phyloP scores from a whole-genome alignment of 2,888 invertebrate genomes.

The Lycocerus yunnanus region DNA sequence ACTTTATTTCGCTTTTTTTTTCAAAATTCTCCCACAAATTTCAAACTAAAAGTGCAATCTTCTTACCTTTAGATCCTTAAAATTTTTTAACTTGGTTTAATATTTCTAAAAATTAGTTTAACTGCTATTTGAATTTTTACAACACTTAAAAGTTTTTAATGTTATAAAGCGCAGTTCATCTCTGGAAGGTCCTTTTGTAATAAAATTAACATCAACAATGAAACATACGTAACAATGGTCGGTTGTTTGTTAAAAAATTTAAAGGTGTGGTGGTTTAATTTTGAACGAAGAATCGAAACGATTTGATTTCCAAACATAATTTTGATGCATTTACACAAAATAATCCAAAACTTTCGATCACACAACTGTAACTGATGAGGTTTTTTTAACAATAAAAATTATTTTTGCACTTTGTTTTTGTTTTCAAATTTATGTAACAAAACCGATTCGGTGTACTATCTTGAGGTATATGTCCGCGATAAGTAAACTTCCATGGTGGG shows the following conservation, averaged over 20 bases:
- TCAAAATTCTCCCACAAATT: background rate
- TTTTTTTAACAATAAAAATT: background rate
- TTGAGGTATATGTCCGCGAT: background rate
- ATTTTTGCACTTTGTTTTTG: background rate
- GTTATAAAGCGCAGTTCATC: slow-evolving; percentile 11
- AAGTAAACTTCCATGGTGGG: background rate
- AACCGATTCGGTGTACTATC: background rate
- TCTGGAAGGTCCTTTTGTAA: slow-evolving; percentile 44
- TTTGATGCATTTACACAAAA: slow-evolving; percentile 22
- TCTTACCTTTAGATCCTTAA: slow-evolving; percentile 2
- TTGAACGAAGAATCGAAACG: slow-evolving; percentile 23
- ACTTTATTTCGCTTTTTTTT: no score
- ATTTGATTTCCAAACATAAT: slow-evolving; percentile 32
- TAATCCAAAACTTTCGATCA: background rate
- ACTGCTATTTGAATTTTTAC: background rate
- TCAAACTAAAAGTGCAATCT: background rate
- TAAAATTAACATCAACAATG: slow-evolving; percentile 42
- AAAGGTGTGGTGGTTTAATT: slow-evolving; percentile 33
- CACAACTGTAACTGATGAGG: background rate
- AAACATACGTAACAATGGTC: slow-evolving; percentile 37
- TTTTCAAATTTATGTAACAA: background rate
- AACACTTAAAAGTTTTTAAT: background rate
- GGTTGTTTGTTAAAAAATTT: slow-evolving; percentile 32
- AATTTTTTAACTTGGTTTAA: background rate
- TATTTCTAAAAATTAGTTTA: background rate